Base-by-base conservation (phyloP, 2,888 invertebrate genomes). In the Troilus luridus region DNA sequence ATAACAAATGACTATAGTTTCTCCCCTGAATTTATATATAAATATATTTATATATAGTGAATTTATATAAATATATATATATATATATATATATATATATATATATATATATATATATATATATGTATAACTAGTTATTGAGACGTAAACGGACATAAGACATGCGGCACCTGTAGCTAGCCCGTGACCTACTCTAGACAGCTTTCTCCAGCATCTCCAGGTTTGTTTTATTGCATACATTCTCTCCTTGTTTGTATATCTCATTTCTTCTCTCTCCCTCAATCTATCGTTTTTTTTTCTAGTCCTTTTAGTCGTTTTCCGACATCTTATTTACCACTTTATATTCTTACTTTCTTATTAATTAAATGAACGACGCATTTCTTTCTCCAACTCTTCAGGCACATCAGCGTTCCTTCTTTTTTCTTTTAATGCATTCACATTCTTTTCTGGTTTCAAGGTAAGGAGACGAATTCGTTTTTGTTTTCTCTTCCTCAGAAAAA, bases 221-320 rank as follows among this genome's bases (percentile, higher is more conserved):
- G 60, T 59, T 60, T 41, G 64, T 89, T 64, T 64, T 89, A 54
- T 89, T 64, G 60, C 89, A 64, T 64, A 64, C 89, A 54, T 64
- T 89, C 89, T 89, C 89, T 64, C 89, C 64, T 54, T 89, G 60
- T 89, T 64, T 64, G 62, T 89, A 67, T 89, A 41, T 56, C 67
- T 89, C 67, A 60, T 62, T 64, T n/a, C n/a, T 64, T 89, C 54
- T 56, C 89, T 89, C 88, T 88, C 88, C n/a, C 88, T 62, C 60
- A 60, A 59, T 88, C 88, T 62, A 24, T 62, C 17, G 8, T 62
- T 88, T 58, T 60, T 67, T 58, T 60, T 41, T 24, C 58, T 62
- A 27, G 14, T 60, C 27, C 60, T 14, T 85, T 85, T n/a, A 56
- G 56, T 85, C 56, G 56, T 85, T 85, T 85, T n/a, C n/a, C n/a